Evolutionary conservation across 2,797 vertebrate species (phyloP), one percentile per base, ranked within the genome.

Genomic region (Arrhamphus sclerolepis): DNA sequence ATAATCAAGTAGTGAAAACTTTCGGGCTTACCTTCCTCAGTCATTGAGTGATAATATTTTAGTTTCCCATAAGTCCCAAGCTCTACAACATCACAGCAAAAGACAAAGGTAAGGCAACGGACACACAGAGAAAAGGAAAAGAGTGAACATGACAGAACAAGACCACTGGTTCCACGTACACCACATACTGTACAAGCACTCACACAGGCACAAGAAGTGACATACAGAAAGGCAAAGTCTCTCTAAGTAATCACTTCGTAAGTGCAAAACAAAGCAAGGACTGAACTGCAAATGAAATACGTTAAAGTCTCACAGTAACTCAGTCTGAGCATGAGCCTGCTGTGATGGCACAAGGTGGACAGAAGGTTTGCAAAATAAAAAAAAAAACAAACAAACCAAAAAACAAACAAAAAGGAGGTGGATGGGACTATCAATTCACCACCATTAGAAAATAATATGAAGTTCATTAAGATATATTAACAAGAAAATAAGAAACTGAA

Each of bases 1-100:
- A 82, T 44, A 80, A 79, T 83, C 72, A 84, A 88, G 71, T 74
- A 87, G 72, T 85, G 83, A 85, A 89, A 89, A 83, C 62, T 91
- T 97, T 97, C 94, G 53, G 74, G 84, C 97, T 99, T 99, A 99
- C 97, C 97, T 99, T 98, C 97, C 94, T 98, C 96, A 89, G 94
- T 98, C 96, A 99, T 98, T 98, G 97, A 96, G 95, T 98, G 97
- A 99, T 99, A 98, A 98, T 98, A 99, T 98, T 98, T 99, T 96
- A 98, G 97, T 93, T 99, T 99, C 95, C 97, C 97, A 96, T 98
- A 99, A 94, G 97, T 96, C 94, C 97, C 97, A 96, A 98, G 96
- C 93, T 99, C 97, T 99, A 99, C 92, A 97, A 97, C 91, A 95
- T 96, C 93, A 98, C 93, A 98, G 95, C 95, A 97, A 97, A 95